Evolutionary conservation across 2,888 invertebrate genomes (phyloP), one percentile per base, ranked within the genome.

Genomic region (Mechanitis messenoides): DNA sequence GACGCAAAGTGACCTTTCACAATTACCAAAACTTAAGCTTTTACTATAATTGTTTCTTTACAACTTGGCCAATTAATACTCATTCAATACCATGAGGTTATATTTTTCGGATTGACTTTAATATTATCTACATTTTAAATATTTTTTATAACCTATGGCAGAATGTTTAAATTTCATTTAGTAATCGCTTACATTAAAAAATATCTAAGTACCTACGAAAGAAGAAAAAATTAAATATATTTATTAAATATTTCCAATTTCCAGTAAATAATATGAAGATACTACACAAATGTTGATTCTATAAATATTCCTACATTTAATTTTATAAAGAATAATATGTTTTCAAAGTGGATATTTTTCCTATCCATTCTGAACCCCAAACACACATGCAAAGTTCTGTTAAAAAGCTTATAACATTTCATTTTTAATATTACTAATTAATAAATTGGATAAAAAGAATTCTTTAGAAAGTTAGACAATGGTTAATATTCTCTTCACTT

Each of bases 1-100:
- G 82, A 81, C 71, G 82, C 75, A 76, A 81, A 84, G 81, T 82
- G 81, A 79, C 76, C 80, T 78, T 81, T 85, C 82, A 84, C 81
- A 81, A 80, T 82, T 81, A 80, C 76, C 74, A 73, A 79, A 81
- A 82, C 78, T 80, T 79, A 72, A 74, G 77, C 77, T 78, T 79
- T 78, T 71, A 76, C 73, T 68, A 72, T 73, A 72, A 74, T 71
- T 71, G 60, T 53, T 57, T 61, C 60, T 65, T 61, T 20, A 20
- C 58, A 55, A 46, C 58, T 20, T 20, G 20, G 20, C 20, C 20
- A 20, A 20, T 20, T 62, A 62, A 62, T 60, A 50, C 7, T 28
- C 50, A 31, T 38, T 28, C n/a, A 33, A n/a, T 58, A 28, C 20
- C n/a, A 5, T 1, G 20, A 20, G 20, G 20, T 55, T 42, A 33